These are phyloP conservation scores for Oophaga pumilio DNA, from an alignment of 2,113 vertebrate species.

Conservation along the genomic window DNA sequence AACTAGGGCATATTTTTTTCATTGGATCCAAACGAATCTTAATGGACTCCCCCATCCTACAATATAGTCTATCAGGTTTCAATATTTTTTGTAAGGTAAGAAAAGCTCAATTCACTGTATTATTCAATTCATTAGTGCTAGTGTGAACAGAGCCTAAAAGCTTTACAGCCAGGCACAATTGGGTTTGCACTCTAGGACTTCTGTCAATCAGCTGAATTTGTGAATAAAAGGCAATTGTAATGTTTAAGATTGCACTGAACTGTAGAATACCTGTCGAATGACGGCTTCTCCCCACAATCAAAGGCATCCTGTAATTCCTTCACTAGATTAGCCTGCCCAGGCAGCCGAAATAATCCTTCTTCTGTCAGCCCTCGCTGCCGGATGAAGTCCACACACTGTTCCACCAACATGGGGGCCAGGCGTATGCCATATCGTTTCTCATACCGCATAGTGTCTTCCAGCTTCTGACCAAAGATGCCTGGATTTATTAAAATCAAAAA, in stretches of 20 bases:
- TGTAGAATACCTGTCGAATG: constrained; percentile 87
- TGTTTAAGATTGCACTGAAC: background rate
- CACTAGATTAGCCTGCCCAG: constrained; percentile 95
- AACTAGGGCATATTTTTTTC: too few species aligned
- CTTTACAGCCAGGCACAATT: too few species aligned
- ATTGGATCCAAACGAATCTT: too few species aligned
- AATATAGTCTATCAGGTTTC: too few species aligned
- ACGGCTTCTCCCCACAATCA: constrained; percentile 94
- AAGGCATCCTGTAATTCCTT: constrained; percentile 97
- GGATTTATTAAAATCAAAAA: background rate
- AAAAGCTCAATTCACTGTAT: too few species aligned
- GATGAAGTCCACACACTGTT: constrained; percentile 96
- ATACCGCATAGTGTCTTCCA: constrained; percentile 93
- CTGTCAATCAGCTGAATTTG: too few species aligned
- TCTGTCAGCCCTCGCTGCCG: constrained; percentile 87
- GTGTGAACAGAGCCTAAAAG: too few species aligned
- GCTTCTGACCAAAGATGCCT: constrained; percentile 97
- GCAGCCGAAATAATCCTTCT: constrained; percentile 92
- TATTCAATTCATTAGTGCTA: too few species aligned
- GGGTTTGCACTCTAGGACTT: too few species aligned
- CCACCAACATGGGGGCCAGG: constrained; percentile 92
- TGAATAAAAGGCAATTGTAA: background rate
- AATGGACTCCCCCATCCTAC: too few species aligned
- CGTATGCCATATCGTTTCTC: constrained; percentile 90
- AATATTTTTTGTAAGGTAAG: too few species aligned